Base-by-base conservation (phyloP, 2,888 invertebrate genomes). In the Molanna angustata region DNA sequence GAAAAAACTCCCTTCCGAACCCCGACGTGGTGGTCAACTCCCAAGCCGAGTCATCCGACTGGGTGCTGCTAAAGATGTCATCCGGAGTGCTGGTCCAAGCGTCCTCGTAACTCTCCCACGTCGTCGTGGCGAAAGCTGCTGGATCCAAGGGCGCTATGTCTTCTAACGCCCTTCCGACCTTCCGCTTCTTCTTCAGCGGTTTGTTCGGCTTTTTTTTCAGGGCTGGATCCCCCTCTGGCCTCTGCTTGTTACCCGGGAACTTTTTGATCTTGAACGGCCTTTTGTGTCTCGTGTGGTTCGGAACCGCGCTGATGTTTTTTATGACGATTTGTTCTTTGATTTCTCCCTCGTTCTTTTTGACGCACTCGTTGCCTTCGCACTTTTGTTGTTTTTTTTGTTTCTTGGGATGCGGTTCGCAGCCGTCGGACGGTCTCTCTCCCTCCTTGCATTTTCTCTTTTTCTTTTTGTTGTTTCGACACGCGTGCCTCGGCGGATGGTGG, bases 21-120 rank as follows among this genome's bases (percentile, higher is more conserved):
- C 54, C 59, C 2, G 59, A 56, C 7, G 44, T 59, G 2, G 56
- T 56, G 59, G 70, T 71, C 69, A 68, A 71, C 62, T 69, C 70
- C 62, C 66, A 64, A 50, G 67, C 65, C 31, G 73, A 70, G 35
- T 67, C 64, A 39, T 71, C 71, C 59, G 71, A 64, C 41, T 67
- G 67, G 47, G 70, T 72, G 60, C 70, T 72, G 58, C 70, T 69
- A 44, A 63, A 62, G 45, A 65, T 67, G 69, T 74, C 58, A 69
- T 78, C 69, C 64, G 80, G 67, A 56, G 75, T 74, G 67, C 77
- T 75, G 45, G 75, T 76, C 62, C 78, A 76, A 65, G 74, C 74
- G 64, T 76, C 75, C 63, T 71, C 70, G 61, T 70, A 66, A 62
- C 73, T 72, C 63, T 73, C 74, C 43, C 62, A 62, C 21, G 65